Percentiles rank a stretch among this genome's conserved stretches.
Evolutionary conservation across 2,888 invertebrate genomes (phyloP).

Genomic region (Athalia cordata): DNA sequence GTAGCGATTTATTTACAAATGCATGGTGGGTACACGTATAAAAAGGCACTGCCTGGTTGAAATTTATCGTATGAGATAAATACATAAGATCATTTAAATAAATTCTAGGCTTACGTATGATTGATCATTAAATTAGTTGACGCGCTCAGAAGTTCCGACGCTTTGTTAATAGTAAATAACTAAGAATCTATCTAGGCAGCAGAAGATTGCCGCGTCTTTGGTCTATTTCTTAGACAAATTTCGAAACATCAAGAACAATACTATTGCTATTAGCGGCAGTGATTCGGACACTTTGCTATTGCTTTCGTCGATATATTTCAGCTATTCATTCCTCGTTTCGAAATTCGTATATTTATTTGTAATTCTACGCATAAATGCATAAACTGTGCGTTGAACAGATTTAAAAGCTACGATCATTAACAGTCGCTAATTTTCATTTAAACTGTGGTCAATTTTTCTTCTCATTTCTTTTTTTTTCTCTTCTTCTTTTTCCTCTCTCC

Average conservation of each 20-base stretch:
- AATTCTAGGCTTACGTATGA: conserved; percentile 59
- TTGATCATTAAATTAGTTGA: conserved; percentile 50
- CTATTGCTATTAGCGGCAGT: conserved; percentile 26
- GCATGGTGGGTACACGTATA: conserved; percentile 10
- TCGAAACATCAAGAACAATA: conserved; percentile 22
- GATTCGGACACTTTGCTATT: conserved; percentile 19
- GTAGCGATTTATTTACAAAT: conserved; percentile 43
- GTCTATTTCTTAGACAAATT: conserved; percentile 54
- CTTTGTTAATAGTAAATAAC: conserved; percentile 51
- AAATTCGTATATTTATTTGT: conserved; percentile 29
- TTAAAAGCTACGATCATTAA: neutral
- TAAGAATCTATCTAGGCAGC: conserved; percentile 58
- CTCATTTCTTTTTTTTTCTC: too few species aligned
- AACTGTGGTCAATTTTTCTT: neutral
- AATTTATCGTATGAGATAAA: conserved; percentile 17
- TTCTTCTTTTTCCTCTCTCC: too few species aligned
- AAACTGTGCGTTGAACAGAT: neutral
- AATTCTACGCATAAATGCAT: conserved; percentile 5
- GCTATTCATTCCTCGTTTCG: conserved; percentile 2
- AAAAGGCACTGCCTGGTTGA: conserved; percentile 25
- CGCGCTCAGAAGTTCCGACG: conserved; percentile 14
- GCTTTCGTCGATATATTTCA: neutral
- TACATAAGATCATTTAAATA: conserved; percentile 25
- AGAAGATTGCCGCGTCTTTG: conserved; percentile 65
- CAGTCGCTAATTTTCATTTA: conserved; percentile 14